Evolutionary conservation across 2,113 vertebrate genomes (phyloP).

Genomic region (Onychorhynchus coronatus): DNA sequence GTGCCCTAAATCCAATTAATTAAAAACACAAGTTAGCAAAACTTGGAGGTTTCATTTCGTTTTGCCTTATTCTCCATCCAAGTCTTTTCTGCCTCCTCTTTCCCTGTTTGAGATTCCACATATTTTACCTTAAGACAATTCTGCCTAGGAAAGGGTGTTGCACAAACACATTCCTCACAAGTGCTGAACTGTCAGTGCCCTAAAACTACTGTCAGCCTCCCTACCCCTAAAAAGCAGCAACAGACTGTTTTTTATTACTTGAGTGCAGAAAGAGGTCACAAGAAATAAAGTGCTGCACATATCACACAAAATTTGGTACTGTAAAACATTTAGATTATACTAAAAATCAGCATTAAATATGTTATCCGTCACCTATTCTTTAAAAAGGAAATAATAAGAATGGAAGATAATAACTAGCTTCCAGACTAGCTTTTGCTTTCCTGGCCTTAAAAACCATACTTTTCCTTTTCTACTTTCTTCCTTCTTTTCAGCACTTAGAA

Average conservation of each 20-base stretch:
- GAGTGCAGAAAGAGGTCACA: background rate
- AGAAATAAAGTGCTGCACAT: background rate
- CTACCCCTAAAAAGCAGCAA: slow-evolving; percentile 1
- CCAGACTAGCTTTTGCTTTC: background rate
- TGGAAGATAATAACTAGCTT: background rate
- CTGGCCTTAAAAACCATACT: background rate
- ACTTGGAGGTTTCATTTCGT: slow-evolving; percentile 43
- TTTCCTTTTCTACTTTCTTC: background rate
- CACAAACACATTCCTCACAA: background rate
- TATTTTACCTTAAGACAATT: slow-evolving; percentile 28
- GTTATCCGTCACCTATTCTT: background rate
- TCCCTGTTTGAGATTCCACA: slow-evolving; percentile 46
- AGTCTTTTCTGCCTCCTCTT: slow-evolving; percentile 37
- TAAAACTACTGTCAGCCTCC: background rate
- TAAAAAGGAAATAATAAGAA: background rate
- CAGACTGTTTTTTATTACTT: background rate
- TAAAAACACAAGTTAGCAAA: slow-evolving; percentile 66
- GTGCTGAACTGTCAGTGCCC: background rate
- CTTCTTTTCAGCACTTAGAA: background rate
- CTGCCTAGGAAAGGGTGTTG: slow-evolving; percentile 21
- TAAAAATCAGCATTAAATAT: background rate
- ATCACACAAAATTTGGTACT: background rate
- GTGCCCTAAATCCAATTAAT: slow-evolving; percentile 61
- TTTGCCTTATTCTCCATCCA: slow-evolving; percentile 57
- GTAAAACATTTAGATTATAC: background rate